Conservation (phyloP, 2,888 invertebrate genomes). For the Drosophila meridionalis region DNA sequence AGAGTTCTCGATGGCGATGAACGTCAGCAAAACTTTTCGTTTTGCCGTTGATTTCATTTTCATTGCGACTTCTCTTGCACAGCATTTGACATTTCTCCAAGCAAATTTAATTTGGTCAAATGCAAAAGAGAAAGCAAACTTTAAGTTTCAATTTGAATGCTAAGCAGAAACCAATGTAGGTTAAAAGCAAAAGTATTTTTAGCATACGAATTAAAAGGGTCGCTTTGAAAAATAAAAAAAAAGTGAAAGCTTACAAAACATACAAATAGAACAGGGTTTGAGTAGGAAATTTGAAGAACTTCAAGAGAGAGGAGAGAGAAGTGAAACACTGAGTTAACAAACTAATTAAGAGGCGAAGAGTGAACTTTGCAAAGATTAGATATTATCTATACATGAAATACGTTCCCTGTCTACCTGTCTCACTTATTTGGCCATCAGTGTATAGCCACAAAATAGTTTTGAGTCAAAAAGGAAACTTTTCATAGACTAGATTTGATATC, state of each 20-base stretch:
- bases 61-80: constrained; percentile 9
- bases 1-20: background rate
- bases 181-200: constrained; percentile 15
- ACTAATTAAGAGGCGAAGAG: background rate
- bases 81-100: background rate
- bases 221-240: background rate
- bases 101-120: constrained; percentile 26
- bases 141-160: constrained; percentile 8
- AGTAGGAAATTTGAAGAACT: background rate
- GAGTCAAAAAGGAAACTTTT: no score
- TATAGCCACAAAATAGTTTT: no score
- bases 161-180: background rate
- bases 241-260: background rate
- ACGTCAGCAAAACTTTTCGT: constrained; percentile 36
- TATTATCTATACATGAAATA: background rate
- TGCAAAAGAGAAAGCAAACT: constrained; percentile 19
- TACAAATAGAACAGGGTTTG: no score
- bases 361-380: background rate
- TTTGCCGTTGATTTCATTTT: constrained; percentile 44
- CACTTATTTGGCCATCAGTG: no score
- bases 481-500: no score
- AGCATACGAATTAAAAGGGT: background rate
- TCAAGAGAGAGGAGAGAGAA: background rate
- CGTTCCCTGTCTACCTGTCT: background rate
- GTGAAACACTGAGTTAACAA: background rate